phyloP scores from a whole-genome alignment of 1,140 invertebrate genomes.

The Trichonephila inaurata region DNA sequence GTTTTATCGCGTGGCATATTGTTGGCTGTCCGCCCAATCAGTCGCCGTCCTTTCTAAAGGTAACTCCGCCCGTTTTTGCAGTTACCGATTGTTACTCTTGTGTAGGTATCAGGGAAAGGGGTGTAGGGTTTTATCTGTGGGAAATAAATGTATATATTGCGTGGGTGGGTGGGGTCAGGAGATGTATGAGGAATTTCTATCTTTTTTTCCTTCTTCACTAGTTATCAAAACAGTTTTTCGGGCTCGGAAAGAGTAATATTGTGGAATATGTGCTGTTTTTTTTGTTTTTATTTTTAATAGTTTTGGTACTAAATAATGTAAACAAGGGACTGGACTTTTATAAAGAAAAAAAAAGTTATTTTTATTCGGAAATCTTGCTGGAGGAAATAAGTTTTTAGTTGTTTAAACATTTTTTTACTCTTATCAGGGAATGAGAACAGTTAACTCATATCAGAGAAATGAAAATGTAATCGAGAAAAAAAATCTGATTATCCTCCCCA shows the following conservation, averaged over 20 bases:
- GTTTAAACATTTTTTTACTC: background rate
- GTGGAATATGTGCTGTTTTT: too few species aligned
- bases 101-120: background rate
- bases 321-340: too few species aligned
- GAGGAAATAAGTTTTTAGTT: background rate
- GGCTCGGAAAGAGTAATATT: background rate
- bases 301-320: too few species aligned
- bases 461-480: too few species aligned
- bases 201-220: background rate
- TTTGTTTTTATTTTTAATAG: too few species aligned
- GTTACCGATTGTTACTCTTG: background rate
- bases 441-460: too few species aligned
- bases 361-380: too few species aligned
- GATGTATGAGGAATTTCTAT: background rate
- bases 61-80: constrained; percentile 46
- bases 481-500: too few species aligned
- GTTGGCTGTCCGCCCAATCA: constrained; percentile 22
- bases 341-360: too few species aligned
- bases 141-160: constrained; percentile 19
- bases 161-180: background rate
- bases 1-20: constrained; percentile 49
- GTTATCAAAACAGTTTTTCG: constrained; percentile 5
- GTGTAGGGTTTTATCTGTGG: background rate
- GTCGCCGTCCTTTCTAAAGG: background rate
- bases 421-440: too few species aligned